Evolutionary conservation across 2,113 vertebrate species (phyloP).

Genomic region (Prietella phreatophila): DNA sequence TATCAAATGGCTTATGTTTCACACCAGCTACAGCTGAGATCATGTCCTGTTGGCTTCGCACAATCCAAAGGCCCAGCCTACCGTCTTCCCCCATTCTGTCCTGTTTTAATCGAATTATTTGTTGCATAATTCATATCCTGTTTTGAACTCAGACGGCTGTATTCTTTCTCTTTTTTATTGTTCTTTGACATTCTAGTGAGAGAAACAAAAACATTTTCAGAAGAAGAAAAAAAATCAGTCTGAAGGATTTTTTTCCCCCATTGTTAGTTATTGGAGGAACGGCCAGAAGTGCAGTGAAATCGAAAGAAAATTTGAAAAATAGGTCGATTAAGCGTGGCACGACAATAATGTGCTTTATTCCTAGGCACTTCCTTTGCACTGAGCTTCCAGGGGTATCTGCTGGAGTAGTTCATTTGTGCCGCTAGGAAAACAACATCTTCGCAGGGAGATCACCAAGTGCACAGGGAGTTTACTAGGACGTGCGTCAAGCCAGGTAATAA

Average conservation of each 20-base stretch:
- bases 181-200: conserved; percentile 67
- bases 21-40: conserved; percentile 57
- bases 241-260: neutral
- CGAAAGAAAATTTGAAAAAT: neutral
- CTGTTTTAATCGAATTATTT: conserved; percentile 71
- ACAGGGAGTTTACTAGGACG: conserved; percentile 73
- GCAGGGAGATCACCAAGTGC: conserved; percentile 61
- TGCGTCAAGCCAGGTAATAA: conserved; percentile 77
- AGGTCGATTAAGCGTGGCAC: conserved; percentile 48
- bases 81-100: conserved; percentile 67
- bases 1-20: conserved; percentile 52
- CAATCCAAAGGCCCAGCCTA: conserved; percentile 56
- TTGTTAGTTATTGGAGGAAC: neutral
- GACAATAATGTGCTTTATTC: conserved; percentile 60
- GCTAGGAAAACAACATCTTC: conserved; percentile 50
- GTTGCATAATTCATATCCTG: conserved; percentile 77
- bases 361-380: conserved; percentile 60
- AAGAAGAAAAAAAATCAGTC: neutral
- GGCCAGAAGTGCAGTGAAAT: neutral
- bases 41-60: conserved; percentile 63
- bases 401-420: conserved; percentile 56
- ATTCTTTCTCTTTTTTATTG: conserved; percentile 70
- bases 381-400: conserved; percentile 54
- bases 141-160: conserved; percentile 67
- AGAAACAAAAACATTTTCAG: conserved; percentile 22